phyloP scores from a whole-genome alignment of 2,888 invertebrate genomes.

The Idaea biselata region DNA sequence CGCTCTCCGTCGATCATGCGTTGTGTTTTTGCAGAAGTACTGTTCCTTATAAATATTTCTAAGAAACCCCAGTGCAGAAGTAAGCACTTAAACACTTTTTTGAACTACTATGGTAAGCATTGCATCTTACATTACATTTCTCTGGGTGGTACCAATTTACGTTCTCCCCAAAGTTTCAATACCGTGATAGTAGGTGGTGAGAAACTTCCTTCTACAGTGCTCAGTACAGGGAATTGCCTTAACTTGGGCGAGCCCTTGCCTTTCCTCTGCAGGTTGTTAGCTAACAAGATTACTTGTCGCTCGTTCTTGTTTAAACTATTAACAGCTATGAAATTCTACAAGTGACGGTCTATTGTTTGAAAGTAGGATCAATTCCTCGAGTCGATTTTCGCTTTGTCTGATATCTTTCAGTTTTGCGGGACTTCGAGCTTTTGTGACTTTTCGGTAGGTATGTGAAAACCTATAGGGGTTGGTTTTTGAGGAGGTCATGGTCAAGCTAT shows the following conservation, averaged over 20 bases:
- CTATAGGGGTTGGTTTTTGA: no score
- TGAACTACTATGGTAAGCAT: no score
- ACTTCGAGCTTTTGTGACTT: background rate
- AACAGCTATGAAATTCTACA: constrained; percentile 48
- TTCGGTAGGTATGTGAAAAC: no score
- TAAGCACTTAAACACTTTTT: no score
- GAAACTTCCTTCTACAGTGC: constrained; percentile 30
- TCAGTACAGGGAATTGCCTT: constrained; percentile 65
- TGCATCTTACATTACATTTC: background rate
- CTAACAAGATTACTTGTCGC: constrained; percentile 66
- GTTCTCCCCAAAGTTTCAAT: background rate
- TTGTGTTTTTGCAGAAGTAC: no score
- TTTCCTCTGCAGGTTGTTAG: constrained; percentile 53
- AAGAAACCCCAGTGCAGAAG: no score
- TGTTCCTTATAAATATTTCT: no score
- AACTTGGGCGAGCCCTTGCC: constrained; percentile 60
- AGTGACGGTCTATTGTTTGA: constrained; percentile 15
- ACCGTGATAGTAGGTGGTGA: background rate
- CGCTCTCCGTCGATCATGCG: no score
- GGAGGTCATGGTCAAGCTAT: no score
- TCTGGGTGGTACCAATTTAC: background rate
- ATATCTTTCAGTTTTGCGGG: background rate
- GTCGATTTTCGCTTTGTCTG: background rate
- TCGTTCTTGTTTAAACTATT: constrained; percentile 60
- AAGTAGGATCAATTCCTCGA: background rate